Percentiles rank a stretch among this genome's conserved stretches.
Evolutionary conservation across 2,113 vertebrate species (phyloP).

Genomic region (Panurus biarmicus): DNA sequence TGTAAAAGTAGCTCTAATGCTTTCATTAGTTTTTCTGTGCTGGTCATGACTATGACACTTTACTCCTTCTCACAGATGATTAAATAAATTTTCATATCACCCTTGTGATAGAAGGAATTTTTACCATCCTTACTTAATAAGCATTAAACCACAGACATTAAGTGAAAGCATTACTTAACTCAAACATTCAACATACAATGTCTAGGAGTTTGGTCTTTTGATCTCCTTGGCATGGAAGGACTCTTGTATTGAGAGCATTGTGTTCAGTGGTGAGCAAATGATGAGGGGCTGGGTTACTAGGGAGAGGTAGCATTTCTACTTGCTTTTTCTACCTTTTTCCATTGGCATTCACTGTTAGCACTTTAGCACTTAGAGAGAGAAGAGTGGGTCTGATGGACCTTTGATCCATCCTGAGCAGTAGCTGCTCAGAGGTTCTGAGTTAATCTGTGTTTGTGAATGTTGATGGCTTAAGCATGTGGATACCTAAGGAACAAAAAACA

Average conservation of each 20-base stretch:
- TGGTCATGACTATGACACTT: not conserved
- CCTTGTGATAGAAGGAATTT: not conserved
- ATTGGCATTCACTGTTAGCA: not conserved
- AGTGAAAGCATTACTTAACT: not conserved
- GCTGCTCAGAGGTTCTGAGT: not conserved
- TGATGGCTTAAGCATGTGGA: not conserved
- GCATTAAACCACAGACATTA: not conserved
- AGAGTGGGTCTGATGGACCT: not conserved
- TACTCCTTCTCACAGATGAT: not conserved
- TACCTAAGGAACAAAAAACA: not conserved
- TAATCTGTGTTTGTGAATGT: not conserved
- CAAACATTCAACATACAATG: not conserved
- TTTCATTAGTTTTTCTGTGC: not conserved
- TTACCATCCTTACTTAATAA: not conserved
- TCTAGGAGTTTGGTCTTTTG: fast-evolving
- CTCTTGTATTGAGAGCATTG: not conserved
- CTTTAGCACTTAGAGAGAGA: not conserved
- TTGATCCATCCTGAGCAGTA: not conserved
- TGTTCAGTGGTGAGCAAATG: not conserved
- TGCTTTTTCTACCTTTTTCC: not conserved
- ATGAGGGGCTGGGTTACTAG: not conserved
- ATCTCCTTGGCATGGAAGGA: not conserved
- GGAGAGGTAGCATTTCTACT: not conserved
- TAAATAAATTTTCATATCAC: not conserved
- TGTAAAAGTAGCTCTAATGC: not conserved